phyloP scores from a whole-genome alignment of 2,797 vertebrate genomes.

The Falco cherrug region DNA sequence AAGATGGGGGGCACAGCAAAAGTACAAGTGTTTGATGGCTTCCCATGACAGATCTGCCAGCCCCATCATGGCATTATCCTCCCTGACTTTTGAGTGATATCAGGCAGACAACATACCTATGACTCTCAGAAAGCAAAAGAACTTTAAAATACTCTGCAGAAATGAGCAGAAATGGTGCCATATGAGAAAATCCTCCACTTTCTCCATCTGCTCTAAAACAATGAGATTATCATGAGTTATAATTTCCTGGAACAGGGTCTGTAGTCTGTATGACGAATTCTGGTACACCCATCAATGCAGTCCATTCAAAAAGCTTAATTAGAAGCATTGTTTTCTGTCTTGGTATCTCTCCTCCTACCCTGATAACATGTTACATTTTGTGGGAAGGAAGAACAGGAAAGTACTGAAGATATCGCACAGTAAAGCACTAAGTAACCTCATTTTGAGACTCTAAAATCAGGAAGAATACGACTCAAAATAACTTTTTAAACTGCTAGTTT shows the following conservation, averaged over 20 bases:
- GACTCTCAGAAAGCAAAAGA: background rate
- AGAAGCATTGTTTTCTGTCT: background rate
- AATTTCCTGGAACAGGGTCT: background rate
- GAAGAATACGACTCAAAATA: background rate
- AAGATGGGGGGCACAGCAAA: background rate
- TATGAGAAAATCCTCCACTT: background rate
- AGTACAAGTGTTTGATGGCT: background rate
- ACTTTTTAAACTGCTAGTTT: background rate
- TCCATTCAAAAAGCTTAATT: background rate
- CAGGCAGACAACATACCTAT: background rate
- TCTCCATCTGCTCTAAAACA: background rate
- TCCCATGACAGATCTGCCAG: background rate
- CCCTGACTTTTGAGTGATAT: background rate
- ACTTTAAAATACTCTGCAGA: background rate
- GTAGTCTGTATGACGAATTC: background rate
- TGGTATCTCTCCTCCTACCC: background rate
- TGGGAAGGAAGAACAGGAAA: background rate
- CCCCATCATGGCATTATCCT: background rate
- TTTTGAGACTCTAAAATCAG: background rate
- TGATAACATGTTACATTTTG: background rate
- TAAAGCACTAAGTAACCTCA: background rate
- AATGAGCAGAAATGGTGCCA: background rate
- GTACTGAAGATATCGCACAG: background rate
- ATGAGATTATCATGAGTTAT: background rate
- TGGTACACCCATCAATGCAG: background rate